A percentile compares a stretch with the other conserved stretches of the same genome.
Conservation (phyloP, 2,888 invertebrate genomes). For the Lepidonotus clava region DNA sequence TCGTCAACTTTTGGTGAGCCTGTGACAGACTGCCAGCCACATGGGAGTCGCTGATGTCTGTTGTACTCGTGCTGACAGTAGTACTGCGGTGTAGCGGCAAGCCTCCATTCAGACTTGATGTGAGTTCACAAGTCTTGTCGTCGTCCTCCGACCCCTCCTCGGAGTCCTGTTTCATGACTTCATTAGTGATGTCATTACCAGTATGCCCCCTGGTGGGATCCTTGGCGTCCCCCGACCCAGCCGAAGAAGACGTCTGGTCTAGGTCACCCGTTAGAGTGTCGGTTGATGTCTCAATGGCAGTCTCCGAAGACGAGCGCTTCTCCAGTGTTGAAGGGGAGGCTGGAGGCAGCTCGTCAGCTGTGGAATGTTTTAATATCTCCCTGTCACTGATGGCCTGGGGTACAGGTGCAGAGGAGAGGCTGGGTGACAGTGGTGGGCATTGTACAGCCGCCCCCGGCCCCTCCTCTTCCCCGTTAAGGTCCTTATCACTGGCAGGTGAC, state of each 20-base stretch:
- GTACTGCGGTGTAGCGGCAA: constrained; percentile 18
- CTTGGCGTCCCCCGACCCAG: constrained; percentile 11
- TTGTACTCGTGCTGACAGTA: constrained; percentile 78
- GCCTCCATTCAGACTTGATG: not conserved
- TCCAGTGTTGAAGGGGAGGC: not conserved
- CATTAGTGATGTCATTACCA: too few relatives aligned
- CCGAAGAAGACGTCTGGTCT: not conserved
- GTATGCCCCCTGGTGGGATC: not conserved
- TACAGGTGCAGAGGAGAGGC: not conserved
- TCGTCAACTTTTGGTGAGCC: not conserved
- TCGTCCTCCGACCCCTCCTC: not conserved
- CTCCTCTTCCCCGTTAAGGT: not conserved
- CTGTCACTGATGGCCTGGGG: constrained; percentile 7
- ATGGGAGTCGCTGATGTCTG: constrained; percentile 76
- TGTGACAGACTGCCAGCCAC: constrained; percentile 59
- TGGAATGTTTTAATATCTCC: constrained; percentile 31
- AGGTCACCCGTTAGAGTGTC: constrained; percentile 81
- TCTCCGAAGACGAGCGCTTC: constrained; percentile 2
- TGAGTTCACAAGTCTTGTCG: constrained; percentile 9
- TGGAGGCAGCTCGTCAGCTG: constrained; percentile 31
- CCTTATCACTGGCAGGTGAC: not conserved
- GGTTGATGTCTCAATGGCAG: constrained; percentile 82
- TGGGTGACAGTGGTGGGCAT: too few relatives aligned
- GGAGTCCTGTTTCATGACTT: not conserved
- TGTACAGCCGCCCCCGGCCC: too few relatives aligned